These are phyloP conservation scores for Eupithecia vulgata DNA, from an alignment of 2,888 invertebrate species.

Conservation along the genomic window DNA sequence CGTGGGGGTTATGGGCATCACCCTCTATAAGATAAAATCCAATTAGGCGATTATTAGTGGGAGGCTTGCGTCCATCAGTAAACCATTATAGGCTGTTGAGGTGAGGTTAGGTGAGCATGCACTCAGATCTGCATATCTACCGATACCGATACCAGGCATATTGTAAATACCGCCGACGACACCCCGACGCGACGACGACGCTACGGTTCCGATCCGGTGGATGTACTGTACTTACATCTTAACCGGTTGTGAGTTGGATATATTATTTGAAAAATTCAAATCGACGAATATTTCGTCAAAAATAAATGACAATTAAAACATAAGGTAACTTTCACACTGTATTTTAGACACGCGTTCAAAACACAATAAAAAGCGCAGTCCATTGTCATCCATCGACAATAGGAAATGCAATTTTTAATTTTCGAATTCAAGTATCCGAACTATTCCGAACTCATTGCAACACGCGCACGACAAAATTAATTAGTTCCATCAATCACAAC, in stretches of 20 bases:
- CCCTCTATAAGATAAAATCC: no score
- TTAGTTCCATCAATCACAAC: constrained; percentile 82
- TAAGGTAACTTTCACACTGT: constrained; percentile 11
- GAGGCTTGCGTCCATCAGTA: no score
- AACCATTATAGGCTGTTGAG: no score
- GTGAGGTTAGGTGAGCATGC: no score
- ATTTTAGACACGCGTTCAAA: constrained; percentile 19
- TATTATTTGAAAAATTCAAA: constrained; percentile 1
- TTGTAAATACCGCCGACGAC: no score
- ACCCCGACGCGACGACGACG: no score
- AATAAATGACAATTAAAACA: constrained; percentile 10
- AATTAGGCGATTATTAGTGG: no score
- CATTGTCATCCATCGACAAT: constrained; percentile 62
- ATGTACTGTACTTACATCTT: no score
- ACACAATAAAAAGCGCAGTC: constrained; percentile 58
- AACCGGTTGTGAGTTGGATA: not conserved
- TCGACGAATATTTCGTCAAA: not conserved
- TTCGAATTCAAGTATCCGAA: constrained; percentile 69
- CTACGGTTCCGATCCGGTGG: no score
- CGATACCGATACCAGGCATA: no score
- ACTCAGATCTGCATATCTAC: no score
- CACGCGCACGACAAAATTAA: constrained; percentile 78
- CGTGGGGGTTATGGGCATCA: no score
- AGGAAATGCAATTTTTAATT: constrained; percentile 62
- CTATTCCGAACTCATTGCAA: constrained; percentile 63